Conservation (phyloP, 1,140 invertebrate genomes). For the Belonocnema kinseyi region DNA sequence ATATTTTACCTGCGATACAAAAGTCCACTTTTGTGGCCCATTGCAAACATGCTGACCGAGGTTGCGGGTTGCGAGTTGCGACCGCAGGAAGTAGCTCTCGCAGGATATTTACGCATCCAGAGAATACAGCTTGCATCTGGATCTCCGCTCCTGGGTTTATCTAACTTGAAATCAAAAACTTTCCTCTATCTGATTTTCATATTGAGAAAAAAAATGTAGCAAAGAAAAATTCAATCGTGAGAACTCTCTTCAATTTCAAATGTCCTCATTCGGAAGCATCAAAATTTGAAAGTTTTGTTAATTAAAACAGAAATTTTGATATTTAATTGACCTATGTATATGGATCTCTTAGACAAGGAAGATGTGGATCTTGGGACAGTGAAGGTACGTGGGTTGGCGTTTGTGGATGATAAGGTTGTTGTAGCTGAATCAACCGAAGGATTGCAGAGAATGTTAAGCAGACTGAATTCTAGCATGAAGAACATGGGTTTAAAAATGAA, state of each 20-base stretch:
- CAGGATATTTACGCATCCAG: slow-evolving; percentile 31
- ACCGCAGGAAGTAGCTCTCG: slow-evolving; percentile 44
- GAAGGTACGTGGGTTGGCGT: too few species aligned
- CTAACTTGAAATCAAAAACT: slow-evolving; percentile 33
- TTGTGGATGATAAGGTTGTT: too few species aligned
- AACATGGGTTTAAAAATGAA: too few species aligned
- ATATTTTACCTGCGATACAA: slow-evolving; percentile 49
- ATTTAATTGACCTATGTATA: too few species aligned
- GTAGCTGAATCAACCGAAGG: too few species aligned
- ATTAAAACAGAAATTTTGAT: too few species aligned
- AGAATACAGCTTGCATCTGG: slow-evolving; percentile 36
- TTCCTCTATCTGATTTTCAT: slow-evolving; percentile 16
- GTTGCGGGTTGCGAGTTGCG: neutral
- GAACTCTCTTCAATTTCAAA: neutral
- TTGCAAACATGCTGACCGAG: slow-evolving; percentile 13
- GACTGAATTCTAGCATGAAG: too few species aligned
- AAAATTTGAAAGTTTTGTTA: too few species aligned
- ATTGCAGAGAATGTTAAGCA: too few species aligned
- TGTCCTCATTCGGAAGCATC: too few species aligned
- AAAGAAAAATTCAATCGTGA: slow-evolving; percentile 9
- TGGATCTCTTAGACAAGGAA: too few species aligned
- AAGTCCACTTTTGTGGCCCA: slow-evolving; percentile 17
- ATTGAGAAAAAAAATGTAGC: neutral
- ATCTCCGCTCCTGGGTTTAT: slow-evolving; percentile 41
- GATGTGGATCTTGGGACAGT: too few species aligned